Evolutionary conservation across 2,888 invertebrate genomes (phyloP), one percentile per base, ranked within the genome.

Genomic region (Polymixis flavicincta): DNA sequence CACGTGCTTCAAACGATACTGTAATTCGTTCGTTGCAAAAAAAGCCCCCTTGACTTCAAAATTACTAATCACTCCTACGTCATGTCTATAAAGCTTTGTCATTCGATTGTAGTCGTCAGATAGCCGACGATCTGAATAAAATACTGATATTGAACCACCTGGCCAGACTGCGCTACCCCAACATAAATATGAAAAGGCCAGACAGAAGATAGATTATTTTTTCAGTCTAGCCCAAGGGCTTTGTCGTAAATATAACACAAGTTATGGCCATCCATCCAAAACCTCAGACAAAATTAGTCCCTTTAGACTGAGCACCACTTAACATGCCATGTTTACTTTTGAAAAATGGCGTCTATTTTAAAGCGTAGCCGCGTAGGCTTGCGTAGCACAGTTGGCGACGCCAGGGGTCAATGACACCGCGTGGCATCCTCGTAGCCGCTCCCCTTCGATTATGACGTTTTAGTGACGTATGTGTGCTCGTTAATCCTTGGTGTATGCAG

Each of bases 361-460:
- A 19, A 78, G 48, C 45, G 57, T 59, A 55, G 59, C 48, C 2
- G 69, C 85, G 88, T 88, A 89, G 88, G 78, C 69, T 37, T 68
- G 73, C 88, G 91, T 92, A 93, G 92, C 91, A 87, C 86, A 91
- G 87, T 92, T 92, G 92, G 93, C 91, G 78, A 89, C 90, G 92
- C 92, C 93, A 92, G 85, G 77, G 93, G 89, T 93, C 86, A 82
- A 72, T 72, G 83, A 88, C 90, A 88, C 64, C 63, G 68, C 84
- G 86, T 86, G 86, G 85, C 85, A 75, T 80, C 79, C 52, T 52
- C 73, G 81, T 78, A 83, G 78, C 73, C 52, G 76, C 73, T 71
- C 82, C 80, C 83, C 80, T 80, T 52, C 57, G 71, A 54, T 85
- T 74, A 75, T 70, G 45, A 69, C 50, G 50, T 61, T 74, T 54